Percentiles rank a stretch among this genome's conserved stretches.
Conservation (phyloP, 2,797 vertebrate species). For the Bradypodion pumilum region DNA sequence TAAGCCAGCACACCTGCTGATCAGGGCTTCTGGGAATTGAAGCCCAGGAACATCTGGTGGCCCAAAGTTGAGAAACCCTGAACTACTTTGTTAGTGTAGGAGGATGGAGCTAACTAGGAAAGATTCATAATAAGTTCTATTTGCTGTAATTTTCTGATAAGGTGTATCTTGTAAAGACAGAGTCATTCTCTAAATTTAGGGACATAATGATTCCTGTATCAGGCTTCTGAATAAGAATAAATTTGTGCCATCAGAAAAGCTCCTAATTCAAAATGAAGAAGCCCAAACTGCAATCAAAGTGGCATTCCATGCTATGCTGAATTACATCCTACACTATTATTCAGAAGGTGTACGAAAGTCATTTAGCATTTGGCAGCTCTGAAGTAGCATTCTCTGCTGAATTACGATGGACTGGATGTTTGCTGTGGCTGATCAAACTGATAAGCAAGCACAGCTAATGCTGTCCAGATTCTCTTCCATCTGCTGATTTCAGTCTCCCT, state of each 20-base stretch:
- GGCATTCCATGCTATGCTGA: conserved; percentile 2
- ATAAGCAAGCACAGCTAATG: neutral
- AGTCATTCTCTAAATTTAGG: neutral
- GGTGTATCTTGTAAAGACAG: neutral
- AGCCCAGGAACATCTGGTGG: no score
- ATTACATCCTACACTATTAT: neutral
- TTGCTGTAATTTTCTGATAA: neutral
- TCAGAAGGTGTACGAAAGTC: neutral
- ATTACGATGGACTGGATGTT: neutral
- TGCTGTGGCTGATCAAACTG: neutral
- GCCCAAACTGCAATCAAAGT: neutral
- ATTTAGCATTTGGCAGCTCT: neutral
- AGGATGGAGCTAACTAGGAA: neutral
- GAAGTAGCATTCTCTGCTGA: neutral
- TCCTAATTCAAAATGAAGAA: neutral
- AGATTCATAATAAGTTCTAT: neutral
- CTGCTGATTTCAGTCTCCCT: neutral
- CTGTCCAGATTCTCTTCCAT: neutral
- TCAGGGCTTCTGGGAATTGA: no score
- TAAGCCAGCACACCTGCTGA: no score
- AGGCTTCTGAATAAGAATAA: conserved; percentile 1
- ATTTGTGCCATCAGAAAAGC: conserved; percentile 2
- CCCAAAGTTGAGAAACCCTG: no score
- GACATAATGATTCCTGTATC: neutral
- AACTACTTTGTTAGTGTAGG: no score